A percentile compares a stretch with the other conserved stretches of the same genome.
Evolutionary conservation across 2,888 invertebrate genomes (phyloP).

Genomic region (Bellardia pandia): DNA sequence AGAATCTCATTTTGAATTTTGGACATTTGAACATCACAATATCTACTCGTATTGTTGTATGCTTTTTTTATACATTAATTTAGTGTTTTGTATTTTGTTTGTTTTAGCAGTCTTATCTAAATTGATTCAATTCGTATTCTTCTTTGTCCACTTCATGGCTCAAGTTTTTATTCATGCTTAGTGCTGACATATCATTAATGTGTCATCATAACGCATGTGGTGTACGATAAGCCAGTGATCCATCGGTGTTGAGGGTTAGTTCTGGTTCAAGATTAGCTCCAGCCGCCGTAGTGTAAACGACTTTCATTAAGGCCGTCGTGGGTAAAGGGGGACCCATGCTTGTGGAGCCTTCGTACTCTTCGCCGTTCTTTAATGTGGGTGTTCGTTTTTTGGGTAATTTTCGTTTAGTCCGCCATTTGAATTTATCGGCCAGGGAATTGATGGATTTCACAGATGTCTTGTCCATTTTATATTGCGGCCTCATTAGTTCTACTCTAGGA

Average conservation of each 20-base stretch:
- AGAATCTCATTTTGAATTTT: slow-evolving; percentile 24
- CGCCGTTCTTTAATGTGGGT: neutral
- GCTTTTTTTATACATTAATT: slow-evolving; percentile 13
- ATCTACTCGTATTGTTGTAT: neutral
- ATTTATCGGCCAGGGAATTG: slow-evolving; percentile 71
- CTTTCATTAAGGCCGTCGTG: slow-evolving; percentile 63
- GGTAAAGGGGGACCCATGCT: slow-evolving; percentile 12
- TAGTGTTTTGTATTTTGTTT: slow-evolving; percentile 19
- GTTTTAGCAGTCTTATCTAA: slow-evolving; percentile 67
- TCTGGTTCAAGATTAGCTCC: slow-evolving; percentile 53
- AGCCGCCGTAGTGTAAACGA: slow-evolving; percentile 59
- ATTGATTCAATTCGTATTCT: slow-evolving; percentile 69
- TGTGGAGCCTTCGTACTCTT: slow-evolving; percentile 7
- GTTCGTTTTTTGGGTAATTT: slow-evolving; percentile 53
- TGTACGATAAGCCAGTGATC: slow-evolving; percentile 43
- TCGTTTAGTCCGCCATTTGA: slow-evolving; percentile 74
- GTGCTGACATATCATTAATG: slow-evolving; percentile 40
- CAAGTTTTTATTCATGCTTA: slow-evolving; percentile 27
- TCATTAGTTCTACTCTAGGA: slow-evolving; percentile 73
- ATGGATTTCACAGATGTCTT: slow-evolving; percentile 67
- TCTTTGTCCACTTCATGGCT: slow-evolving; percentile 39
- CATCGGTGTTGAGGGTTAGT: slow-evolving; percentile 36
- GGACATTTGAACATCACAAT: slow-evolving; percentile 23
- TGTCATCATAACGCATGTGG: slow-evolving; percentile 69
- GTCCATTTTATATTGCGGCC: slow-evolving; percentile 60